Base-by-base conservation (phyloP, 2,888 invertebrate genomes). In the Lasioglossum malachurum region DNA sequence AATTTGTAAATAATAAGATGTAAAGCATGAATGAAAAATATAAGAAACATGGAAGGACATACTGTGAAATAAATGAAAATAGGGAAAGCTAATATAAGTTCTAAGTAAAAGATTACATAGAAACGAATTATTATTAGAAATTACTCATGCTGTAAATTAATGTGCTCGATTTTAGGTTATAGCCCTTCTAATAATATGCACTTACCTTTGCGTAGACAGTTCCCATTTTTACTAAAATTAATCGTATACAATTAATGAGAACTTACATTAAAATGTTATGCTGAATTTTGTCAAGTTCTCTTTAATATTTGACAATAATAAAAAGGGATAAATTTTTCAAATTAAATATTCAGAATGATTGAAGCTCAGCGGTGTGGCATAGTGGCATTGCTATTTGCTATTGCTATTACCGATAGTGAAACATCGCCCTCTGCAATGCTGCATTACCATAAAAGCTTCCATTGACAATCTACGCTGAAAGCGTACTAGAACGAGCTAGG, bases 191-290 rank as follows among this genome's bases (percentile, higher is more conserved):
- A 86, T 88, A 85, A 87, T 86, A 80, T 80, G 67, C 31, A 46
- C 64, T 27, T 83, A 95, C 96, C 93, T 96, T 96, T 67, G 96
- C 96, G 84, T 96, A 93, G 78, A 96, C 95, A 78, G 93, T 95
- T 83, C 96, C 96, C 96, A 96, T 96, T 89, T 90, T 90, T 80
- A 12, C 38, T n/a, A 46, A 46, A 67, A 82, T 77, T 35, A 83
- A 80, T 78, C 74, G 84, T 64, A 38, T 38, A 35, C 19, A 8
- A 38, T 76, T 3, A 8, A 46, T 44, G 64, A 53, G 41, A 46
- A 64, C 16, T 74, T 35, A 60, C 71, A 69, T 78, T 83, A 90
- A 90, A 82, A 46, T 80, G 64, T 69, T 83, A 38, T 83, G 69
- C n/a, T 35, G 72, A 83, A 88, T 84, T 85, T 74, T 80, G 44